A percentile compares a stretch with the other conserved stretches of the same genome.
Conservation (phyloP, 2,113 vertebrate genomes). For the Phylloscopus trochiloides region DNA sequence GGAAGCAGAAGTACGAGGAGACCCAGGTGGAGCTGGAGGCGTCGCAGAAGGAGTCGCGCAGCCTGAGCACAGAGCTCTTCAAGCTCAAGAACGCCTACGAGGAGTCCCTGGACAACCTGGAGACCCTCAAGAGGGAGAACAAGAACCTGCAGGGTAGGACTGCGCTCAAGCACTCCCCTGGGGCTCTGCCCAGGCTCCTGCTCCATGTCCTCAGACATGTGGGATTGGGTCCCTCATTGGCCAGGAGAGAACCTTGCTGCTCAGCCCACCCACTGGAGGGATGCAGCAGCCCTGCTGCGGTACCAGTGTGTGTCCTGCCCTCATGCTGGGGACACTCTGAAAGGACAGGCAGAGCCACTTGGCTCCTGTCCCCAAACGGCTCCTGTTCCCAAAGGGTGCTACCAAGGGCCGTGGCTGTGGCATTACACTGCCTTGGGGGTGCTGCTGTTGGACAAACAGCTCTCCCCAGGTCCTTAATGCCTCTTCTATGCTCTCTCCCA, state of each 20-base stretch:
- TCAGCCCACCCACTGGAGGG: neutral
- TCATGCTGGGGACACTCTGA: neutral
- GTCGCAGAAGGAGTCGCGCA: constrained; percentile 86
- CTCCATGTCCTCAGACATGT: neutral
- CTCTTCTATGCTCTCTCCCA: neutral
- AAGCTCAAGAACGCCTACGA: constrained; percentile 91
- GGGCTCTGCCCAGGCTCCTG: neutral
- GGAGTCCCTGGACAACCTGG: constrained; percentile 87
- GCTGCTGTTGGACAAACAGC: neutral
- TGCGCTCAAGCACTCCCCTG: neutral
- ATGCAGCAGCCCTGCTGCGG: neutral
- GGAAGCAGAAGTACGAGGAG: constrained; percentile 90
- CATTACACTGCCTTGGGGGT: neutral
- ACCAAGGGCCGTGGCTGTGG: fast-evolving
- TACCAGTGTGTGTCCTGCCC: neutral
- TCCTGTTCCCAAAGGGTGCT: neutral
- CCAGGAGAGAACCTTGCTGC: neutral
- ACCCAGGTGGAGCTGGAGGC: constrained; percentile 86
- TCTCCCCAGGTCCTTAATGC: neutral
- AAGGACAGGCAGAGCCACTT: neutral
- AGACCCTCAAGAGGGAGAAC: constrained; percentile 90
- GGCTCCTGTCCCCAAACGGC: neutral
- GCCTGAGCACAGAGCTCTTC: constrained; percentile 92
- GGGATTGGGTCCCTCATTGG: neutral
- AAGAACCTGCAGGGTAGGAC: constrained; percentile 91